Evolutionary conservation across 2,113 vertebrate species (phyloP), one percentile per base, ranked within the genome.

Genomic region (Pampusana beccarii): DNA sequence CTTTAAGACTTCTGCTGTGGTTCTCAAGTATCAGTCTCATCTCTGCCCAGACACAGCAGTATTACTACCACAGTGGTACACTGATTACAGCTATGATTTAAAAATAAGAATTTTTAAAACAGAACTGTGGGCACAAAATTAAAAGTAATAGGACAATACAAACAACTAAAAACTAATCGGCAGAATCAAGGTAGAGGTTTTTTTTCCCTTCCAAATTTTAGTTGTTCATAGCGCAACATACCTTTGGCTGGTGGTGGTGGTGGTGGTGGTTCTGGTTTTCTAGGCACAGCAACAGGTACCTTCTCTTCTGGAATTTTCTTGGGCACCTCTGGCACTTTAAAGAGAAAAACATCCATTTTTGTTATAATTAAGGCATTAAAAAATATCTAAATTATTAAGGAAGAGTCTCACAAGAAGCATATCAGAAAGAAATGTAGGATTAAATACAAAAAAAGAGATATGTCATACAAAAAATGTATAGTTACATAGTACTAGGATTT

Each of bases 271-370:
- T 97, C 95, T 51, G 64, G 56, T 67, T 92, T 96, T 95, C 67
- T 95, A 80, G 93, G 29, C 14, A 77, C 73, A 79, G 92, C 38
- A 80, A 53, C 3, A 17, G 92, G 54, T 65, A 95, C 67, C 92
- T 91, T 89, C 70, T 97, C 95, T 93, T 97, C 91, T 77, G 94
- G 86, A 80, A 96, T 90, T 97, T 96, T 97, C 98, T 98, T 98
- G 20, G 95, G 77, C 66, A 97, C 91, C 67, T 98, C 95, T 86
- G 96, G 65, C 95, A 95, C 97, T 97, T 97, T 51, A 96, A 97
- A 96, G 69, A 92, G 95, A 97, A 94, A 26, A 96, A 65, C 34
- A 97, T 93, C 88, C 23, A 51, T 84, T 90, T 95, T 69, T 84
- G 42, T 88, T 82, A 92, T 20, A 71, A 80, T 81, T 80, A 85